phyloP scores from a whole-genome alignment of 2,797 vertebrate species.

The Knipowitschia caucasica region DNA sequence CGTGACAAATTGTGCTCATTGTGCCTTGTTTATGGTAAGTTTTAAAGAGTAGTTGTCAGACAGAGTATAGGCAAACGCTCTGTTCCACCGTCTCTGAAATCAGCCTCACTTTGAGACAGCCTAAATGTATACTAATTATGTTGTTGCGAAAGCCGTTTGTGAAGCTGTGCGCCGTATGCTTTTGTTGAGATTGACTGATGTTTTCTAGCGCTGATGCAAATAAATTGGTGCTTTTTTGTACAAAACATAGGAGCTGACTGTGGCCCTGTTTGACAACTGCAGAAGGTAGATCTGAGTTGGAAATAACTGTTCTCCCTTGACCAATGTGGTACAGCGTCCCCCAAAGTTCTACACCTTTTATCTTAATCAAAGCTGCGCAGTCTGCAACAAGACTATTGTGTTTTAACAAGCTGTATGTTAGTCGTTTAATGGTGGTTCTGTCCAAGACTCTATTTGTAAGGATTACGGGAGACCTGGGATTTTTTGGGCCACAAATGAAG shows the following conservation, averaged over 20 bases:
- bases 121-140: slow-evolving; percentile 50
- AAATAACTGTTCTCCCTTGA: slow-evolving; percentile 35
- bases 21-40: slow-evolving; percentile 24
- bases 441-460: too few relatives aligned
- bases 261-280: slow-evolving; percentile 55
- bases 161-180: slow-evolving; percentile 38
- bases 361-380: slow-evolving; percentile 15
- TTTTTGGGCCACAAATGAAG: background rate
- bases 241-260: slow-evolving; percentile 45
- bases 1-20: slow-evolving; percentile 13
- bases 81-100: slow-evolving; percentile 35
- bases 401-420: background rate
- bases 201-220: slow-evolving; percentile 55
- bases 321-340: slow-evolving; percentile 22
- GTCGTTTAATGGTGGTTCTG: background rate
- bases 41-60: slow-evolving; percentile 41
- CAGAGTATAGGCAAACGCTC: slow-evolving; percentile 29
- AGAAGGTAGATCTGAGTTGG: slow-evolving; percentile 48
- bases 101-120: slow-evolving; percentile 34
- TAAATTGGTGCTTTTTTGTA: slow-evolving; percentile 50
- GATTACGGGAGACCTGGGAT: background rate
- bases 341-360: slow-evolving; percentile 23
- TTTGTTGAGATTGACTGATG: slow-evolving; percentile 64
- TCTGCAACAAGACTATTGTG: slow-evolving; percentile 6
- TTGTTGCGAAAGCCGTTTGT: slow-evolving; percentile 32